Evolutionary conservation across 1,140 invertebrate species (phyloP).

Genomic region (Drosophila yakuba): DNA sequence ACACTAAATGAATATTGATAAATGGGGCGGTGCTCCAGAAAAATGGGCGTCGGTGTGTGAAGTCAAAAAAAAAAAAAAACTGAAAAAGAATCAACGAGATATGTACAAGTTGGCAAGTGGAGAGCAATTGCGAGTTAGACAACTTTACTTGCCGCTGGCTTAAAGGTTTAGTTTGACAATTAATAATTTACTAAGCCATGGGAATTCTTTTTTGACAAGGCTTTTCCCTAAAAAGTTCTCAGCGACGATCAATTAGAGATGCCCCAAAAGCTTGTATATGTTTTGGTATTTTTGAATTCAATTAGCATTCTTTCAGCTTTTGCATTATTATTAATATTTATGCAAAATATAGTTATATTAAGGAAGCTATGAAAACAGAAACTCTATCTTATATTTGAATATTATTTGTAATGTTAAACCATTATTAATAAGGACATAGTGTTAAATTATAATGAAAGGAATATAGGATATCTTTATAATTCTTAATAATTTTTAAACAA

Average conservation of each 20-base stretch:
- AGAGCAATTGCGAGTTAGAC: conserved; percentile 54
- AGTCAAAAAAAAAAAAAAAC: conserved; percentile 30
- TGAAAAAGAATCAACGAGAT: neutral
- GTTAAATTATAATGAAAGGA: too few relatives aligned
- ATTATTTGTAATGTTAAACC: too few relatives aligned
- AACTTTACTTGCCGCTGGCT: conserved; percentile 52
- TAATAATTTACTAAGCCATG: conserved; percentile 42
- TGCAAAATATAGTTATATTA: too few relatives aligned
- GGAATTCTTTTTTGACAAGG: neutral
- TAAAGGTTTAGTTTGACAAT: conserved; percentile 52
- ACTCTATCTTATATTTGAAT: neutral
- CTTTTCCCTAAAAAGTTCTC: neutral
- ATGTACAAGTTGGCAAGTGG: conserved; percentile 38
- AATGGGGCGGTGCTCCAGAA: conserved; percentile 77
- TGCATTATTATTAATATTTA: too few relatives aligned
- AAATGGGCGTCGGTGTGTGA: conserved; percentile 70
- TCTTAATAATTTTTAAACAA: too few relatives aligned
- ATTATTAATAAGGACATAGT: too few relatives aligned
- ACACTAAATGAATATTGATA: conserved; percentile 84
- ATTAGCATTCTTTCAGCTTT: too few relatives aligned
- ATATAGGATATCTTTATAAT: too few relatives aligned
- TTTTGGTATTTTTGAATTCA: too few relatives aligned
- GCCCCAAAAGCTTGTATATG: too few relatives aligned
- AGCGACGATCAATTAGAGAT: conserved; percentile 9
- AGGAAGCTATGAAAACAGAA: neutral